Base-by-base conservation (phyloP, 2,113 vertebrate genomes). In the Mystacornis crossleyi region DNA sequence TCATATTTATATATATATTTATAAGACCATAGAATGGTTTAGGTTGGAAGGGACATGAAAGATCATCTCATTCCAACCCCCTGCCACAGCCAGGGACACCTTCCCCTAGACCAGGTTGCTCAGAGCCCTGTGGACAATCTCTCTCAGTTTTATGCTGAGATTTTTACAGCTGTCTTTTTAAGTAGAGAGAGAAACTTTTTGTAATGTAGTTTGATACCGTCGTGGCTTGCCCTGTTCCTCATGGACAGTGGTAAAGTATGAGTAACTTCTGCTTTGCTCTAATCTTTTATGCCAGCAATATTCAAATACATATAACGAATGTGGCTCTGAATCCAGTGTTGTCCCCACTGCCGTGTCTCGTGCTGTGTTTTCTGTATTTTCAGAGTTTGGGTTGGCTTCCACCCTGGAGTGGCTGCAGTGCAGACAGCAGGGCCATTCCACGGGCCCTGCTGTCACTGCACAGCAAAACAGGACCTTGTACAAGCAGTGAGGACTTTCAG, bases 361-460 rank as follows among this genome's bases (percentile, higher is more conserved):
- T 64, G 18, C 23, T 24, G 10, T 24, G 33, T 55, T 65, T 67
- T 38, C 34, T 58, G 0, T 34, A 26, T 24, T 70, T 67, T 67
- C 23, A 26, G 42, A 13, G 21, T 61, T 84, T 62, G 43, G 7
- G 4, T 67, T 78, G 62, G 38, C 42, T 70, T 91, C 45, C 12
- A 23, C 33, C 10, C 18, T 61, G 47, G 2, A n/a, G 9, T 43
- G 42, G n/a, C 5, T 60, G 10, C 60, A 47, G 40, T n/a, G n/a
- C 23, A 61, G 42, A 55, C 18, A 67, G 17, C 18, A 58, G 29
- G 16, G 6, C 34, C 20, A 16, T 54, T 34, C 31, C 33, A 12
- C 10, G 8, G 10, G 10, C 21, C 36, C 36, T 31, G n/a, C n/a
- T 72, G 42, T 33, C 14, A 17, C 47, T 48, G 3, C 2, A 0